Evolutionary conservation across 2,797 vertebrate genomes (phyloP), one percentile per base, ranked within the genome.

Genomic region (Siniperca obscura): DNA sequence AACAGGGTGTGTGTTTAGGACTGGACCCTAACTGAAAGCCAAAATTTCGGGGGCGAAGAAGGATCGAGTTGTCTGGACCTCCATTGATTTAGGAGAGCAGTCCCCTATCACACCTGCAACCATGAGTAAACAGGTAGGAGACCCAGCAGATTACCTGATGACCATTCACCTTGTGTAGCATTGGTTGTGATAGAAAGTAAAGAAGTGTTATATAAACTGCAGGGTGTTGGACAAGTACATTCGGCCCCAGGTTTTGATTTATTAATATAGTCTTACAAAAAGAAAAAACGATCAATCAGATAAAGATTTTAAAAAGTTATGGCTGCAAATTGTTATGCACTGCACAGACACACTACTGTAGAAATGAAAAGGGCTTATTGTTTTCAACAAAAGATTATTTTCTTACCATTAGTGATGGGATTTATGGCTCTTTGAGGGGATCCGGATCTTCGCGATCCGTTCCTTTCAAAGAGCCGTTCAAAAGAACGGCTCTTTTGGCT

Each of bases 1-100:
- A 60, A 67, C 64, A n/a, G 56, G 40, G 65, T 52, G 69, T 38
- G 60, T 76, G 70, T 83, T 74, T 65, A 53, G 82, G 76, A 87
- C 38, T 60, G 67, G 65, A 89, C 44, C 5, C 13, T 78, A 65
- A 81, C 27, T 61, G 36, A 42, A 44, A 74, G 82, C 84, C 93
- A 95, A 92, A 25, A 95, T 95, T 94, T 83, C 91, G 8, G 92
- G 77, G 42, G 21, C 14, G 52, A 94, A 90, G 64, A 91, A 60
- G 74, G 83, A 84, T 10, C 78, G 86, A 55, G 93, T 91, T 65
- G 83, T 93, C 89, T 95, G 94, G 94, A 94, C 94, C 83, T 93
- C 91, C 77, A 94, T 95, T 76, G 94, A 95, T 82, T 89, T 95
- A 76, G 89, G 89, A 90, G 84, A 80, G 53, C 86, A 87, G 78